Evolutionary conservation across 1,140 invertebrate genomes (phyloP).

Genomic region (Psix sp.): DNA sequence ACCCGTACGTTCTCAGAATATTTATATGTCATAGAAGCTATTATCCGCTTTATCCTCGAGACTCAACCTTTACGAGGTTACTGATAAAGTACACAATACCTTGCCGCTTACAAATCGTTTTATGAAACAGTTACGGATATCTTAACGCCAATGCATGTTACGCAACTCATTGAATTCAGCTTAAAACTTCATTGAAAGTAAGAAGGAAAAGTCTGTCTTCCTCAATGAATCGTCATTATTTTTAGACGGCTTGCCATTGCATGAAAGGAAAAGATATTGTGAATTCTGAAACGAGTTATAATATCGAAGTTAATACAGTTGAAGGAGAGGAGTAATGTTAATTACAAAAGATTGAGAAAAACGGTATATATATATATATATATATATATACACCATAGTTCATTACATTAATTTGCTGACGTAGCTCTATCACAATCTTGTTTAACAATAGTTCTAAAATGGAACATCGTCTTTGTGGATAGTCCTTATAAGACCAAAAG

Average conservation of each 20-base stretch:
- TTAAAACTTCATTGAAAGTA: too few relatives aligned
- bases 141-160: slow-evolving; percentile 21
- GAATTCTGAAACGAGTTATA: too few relatives aligned
- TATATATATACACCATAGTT: slow-evolving; percentile 8
- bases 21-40: slow-evolving; percentile 38
- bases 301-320: too few relatives aligned
- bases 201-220: too few relatives aligned
- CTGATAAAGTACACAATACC: slow-evolving; percentile 46
- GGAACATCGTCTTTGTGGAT: slow-evolving; percentile 55
- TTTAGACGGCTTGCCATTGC: too few relatives aligned
- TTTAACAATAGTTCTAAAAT: slow-evolving; percentile 55
- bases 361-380: too few relatives aligned
- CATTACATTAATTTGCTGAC: slow-evolving; percentile 37
- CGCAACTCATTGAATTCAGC: slow-evolving; percentile 23
- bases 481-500: slow-evolving; percentile 47
- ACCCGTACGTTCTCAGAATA: slow-evolving; percentile 33
- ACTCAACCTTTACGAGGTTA: slow-evolving; percentile 20
- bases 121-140: too few relatives aligned
- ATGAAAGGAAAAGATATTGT: too few relatives aligned
- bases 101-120: slow-evolving; percentile 40
- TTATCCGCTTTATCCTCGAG: slow-evolving; percentile 40
- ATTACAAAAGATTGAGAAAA: too few relatives aligned
- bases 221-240: too few relatives aligned
- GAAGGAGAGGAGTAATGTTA: too few relatives aligned
- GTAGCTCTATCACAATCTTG: slow-evolving; percentile 44